Base-by-base conservation (phyloP, 1,140 invertebrate species). In the Bombus balteatus region DNA sequence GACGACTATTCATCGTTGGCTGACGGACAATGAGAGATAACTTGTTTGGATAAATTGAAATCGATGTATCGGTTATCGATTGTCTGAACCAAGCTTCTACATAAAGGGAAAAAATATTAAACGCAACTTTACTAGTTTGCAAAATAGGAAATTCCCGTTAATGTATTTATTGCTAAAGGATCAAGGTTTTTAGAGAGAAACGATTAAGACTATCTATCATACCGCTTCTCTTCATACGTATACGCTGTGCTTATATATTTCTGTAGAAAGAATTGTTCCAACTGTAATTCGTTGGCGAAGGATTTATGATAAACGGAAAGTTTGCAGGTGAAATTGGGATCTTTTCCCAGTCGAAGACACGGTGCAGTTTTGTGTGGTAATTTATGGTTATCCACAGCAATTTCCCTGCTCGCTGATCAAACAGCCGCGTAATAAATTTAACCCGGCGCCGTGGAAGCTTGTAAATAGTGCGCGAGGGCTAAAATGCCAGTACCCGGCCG, bases 341-440 rank as follows among this genome's bases (percentile, higher is more conserved):
- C 41, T 74, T 22, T 74, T 5, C n/a, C n/a, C 25, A 41, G 22
- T n/a, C 53, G 34, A 74, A 47, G 57, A 65, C 32, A 12, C 4
- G 32, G 0, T 25, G 32, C 18, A 75, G 15, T 72, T 80, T 47
- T 41, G 66, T n/a, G 39, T 34, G 28, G 25, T 53, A 65, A 80
- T 80, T 85, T 80, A 85, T 41, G 68, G 66, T 57, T 79, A 62
- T 80, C 83, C 83, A 32, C 77, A 66, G 77, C 53, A 72, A 79
- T 80, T 84, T 79, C 83, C 41, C 53, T 22, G 47, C 65, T 59
- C 37, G 83, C 66, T 68, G 79, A 89, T 78, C 88, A 89, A 88
- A 89, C 85, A 86, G 74, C 68, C 75, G 62, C 47, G 57, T 89
- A 86, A 90, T 90, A 90, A 89, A 90, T 90, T 74, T 78, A 84